Evolutionary conservation across 35 echinoderm and acorn worm genomes (phyloP), one percentile per base, ranked within the genome.

Genomic region (Anneissia japonica): DNA sequence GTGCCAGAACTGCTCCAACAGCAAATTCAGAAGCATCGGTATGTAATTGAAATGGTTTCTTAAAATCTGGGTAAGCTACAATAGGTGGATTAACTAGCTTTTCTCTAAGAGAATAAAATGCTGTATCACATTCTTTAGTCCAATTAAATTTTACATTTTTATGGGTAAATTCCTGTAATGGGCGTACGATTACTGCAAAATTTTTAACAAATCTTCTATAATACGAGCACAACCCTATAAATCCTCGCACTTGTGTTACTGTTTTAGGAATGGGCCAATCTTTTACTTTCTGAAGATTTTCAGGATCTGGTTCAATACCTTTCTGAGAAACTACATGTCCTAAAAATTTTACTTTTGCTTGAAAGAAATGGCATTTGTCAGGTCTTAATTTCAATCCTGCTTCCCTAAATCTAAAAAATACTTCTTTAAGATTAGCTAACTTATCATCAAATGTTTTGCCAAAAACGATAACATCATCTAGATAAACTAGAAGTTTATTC

Each of bases 351-450:
- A 93, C 87, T 29, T 74, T 80, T 29, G 76, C 83, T 19, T 86
- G 80, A 39, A 85, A 79, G 83, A 93, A 89, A 31, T 36, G 35
- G 80, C 91, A 88, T 32, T 93, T 93, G 6, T 74, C 41, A 17
- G 92, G 87, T 46, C 85, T 93, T 29, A 93, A 46, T 37, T 82
- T 93, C 31, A 93, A 37, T 72, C 88, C 84, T 34, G 92, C 87
- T 2, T 73, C 30, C 3, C 83, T 29, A 5, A 93, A 81, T 9
- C 86, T 88, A 31, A 32, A 81, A 76, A 89, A 89, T 21, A 93
- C 87, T 38, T 73, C 64, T 19, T 41, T 0, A 31, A 92, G 75
- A 29, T 88, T n/a, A n/a, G n/a, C n/a, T n/a, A n/a, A n/a, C n/a
- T n/a, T n/a, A n/a, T n/a, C n/a, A n/a, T n/a, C n/a, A n/a, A n/a